Conservation (phyloP, 2,888 invertebrate species). For the Xestobium rufovillosum region DNA sequence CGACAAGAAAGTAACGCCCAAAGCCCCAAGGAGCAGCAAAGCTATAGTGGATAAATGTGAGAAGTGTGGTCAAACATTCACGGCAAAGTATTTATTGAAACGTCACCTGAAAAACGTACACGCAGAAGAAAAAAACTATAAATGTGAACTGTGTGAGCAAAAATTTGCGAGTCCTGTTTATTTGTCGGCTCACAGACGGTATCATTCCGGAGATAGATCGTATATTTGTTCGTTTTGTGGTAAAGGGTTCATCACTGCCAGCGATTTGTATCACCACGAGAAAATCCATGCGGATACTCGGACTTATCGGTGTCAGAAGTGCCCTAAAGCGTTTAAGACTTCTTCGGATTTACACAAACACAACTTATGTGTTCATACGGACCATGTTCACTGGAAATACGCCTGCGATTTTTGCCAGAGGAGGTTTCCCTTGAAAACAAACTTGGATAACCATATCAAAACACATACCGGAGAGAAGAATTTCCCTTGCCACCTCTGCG, state of each 20-base stretch:
- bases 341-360: slow-evolving; percentile 38
- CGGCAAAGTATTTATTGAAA: slow-evolving; percentile 33
- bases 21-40: neutral
- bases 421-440: slow-evolving; percentile 35
- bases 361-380: slow-evolving; percentile 36
- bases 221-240: slow-evolving; percentile 37
- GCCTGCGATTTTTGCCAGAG: slow-evolving; percentile 32
- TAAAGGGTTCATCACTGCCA: slow-evolving; percentile 42
- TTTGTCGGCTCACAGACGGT: slow-evolving; percentile 34
- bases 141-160: slow-evolving; percentile 34
- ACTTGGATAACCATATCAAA: slow-evolving; percentile 34
- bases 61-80: slow-evolving; percentile 29
- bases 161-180: slow-evolving; percentile 35
- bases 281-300: slow-evolving; percentile 38
- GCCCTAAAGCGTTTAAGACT: slow-evolving; percentile 38
- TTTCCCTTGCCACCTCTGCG: slow-evolving; percentile 35
- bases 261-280: slow-evolving; percentile 37
- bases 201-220: slow-evolving; percentile 31
- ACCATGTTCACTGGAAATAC: slow-evolving; percentile 35
- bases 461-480: slow-evolving; percentile 37
- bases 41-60: slow-evolving; percentile 21
- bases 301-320: slow-evolving; percentile 33
- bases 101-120: slow-evolving; percentile 35
- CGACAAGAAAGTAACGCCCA: slow-evolving; percentile 11
- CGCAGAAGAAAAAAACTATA: slow-evolving; percentile 33